phyloP scores from a whole-genome alignment of 2,113 vertebrate genomes.

The Pseudorasbora parva region DNA sequence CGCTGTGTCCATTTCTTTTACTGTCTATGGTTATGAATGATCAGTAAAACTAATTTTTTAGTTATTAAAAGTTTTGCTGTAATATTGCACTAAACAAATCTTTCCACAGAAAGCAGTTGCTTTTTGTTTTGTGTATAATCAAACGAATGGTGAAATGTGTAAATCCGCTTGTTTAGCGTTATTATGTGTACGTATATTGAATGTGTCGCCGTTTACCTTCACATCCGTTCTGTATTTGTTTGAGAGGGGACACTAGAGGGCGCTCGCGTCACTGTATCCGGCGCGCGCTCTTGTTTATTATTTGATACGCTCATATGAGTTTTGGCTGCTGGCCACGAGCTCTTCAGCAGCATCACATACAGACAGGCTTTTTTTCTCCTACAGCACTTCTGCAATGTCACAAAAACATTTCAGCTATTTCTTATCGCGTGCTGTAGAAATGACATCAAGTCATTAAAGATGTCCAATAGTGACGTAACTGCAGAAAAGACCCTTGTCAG shows the following conservation, averaged over 20 bases:
- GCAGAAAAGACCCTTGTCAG: conserved; percentile 5
- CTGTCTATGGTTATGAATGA: no score
- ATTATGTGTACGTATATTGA: not conserved
- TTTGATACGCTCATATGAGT: not conserved
- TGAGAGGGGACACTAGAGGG: conserved; percentile 48
- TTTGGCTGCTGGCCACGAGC: no score
- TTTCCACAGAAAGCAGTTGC: not conserved
- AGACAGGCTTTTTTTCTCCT: conserved; percentile 43
- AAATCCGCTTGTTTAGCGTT: not conserved
- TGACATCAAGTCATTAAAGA: not conserved
- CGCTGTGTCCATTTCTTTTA: no score
- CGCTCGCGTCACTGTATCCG: conserved; percentile 18
- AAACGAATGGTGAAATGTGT: not conserved
- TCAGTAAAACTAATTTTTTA: not conserved
- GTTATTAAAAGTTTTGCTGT: no score
- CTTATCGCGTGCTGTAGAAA: not conserved
- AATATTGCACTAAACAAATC: no score
- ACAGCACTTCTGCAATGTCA: conserved; percentile 34
- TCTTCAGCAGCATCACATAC: conserved; percentile 13
- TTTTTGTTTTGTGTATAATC: not conserved
- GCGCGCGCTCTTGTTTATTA: no score
- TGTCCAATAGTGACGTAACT: not conserved
- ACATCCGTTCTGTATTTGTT: not conserved
- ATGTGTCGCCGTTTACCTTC: not conserved
- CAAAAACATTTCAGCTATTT: conserved; percentile 37